Evolutionary conservation across 2,797 vertebrate species (phyloP).

Genomic region (Enteromius viviparus): DNA sequence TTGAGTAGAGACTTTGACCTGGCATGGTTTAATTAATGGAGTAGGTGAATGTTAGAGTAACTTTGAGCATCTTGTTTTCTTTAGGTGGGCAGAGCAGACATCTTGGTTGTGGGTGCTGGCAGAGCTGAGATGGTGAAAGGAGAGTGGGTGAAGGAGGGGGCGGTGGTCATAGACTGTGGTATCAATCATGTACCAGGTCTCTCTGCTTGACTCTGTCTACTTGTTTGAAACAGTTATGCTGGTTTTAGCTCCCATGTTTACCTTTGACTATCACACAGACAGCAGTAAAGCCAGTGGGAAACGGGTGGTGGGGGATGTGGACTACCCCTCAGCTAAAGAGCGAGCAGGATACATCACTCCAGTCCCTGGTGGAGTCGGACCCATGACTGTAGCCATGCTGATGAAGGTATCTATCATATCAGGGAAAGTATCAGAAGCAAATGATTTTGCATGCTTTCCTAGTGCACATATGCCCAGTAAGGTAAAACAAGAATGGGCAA

Average conservation of each 20-base stretch:
- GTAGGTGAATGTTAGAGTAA: not conserved
- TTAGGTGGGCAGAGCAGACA: constrained; percentile 89
- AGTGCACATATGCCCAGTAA: not conserved
- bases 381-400: constrained; percentile 96
- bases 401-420: constrained; percentile 81
- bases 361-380: constrained; percentile 93
- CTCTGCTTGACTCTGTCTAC: constrained; percentile 24
- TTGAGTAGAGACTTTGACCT: not conserved
- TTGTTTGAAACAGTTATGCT: constrained; percentile 6
- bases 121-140: constrained; percentile 91
- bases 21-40: not conserved
- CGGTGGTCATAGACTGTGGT: constrained; percentile 93
- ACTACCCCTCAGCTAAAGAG: constrained; percentile 83
- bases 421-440: not conserved
- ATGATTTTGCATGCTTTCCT: not conserved
- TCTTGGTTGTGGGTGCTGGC: constrained; percentile 91
- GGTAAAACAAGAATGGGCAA: not conserved
- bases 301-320: constrained; percentile 90
- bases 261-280: constrained; percentile 72
- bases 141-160: constrained; percentile 93
- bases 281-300: constrained; percentile 81
- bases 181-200: constrained; percentile 92
- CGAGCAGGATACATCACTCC: constrained; percentile 90
- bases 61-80: constrained; percentile 33
- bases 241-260: constrained; percentile 1